Base-by-base conservation (phyloP, 2,113 vertebrate species). In the Sinocyclocheilus grahami region DNA sequence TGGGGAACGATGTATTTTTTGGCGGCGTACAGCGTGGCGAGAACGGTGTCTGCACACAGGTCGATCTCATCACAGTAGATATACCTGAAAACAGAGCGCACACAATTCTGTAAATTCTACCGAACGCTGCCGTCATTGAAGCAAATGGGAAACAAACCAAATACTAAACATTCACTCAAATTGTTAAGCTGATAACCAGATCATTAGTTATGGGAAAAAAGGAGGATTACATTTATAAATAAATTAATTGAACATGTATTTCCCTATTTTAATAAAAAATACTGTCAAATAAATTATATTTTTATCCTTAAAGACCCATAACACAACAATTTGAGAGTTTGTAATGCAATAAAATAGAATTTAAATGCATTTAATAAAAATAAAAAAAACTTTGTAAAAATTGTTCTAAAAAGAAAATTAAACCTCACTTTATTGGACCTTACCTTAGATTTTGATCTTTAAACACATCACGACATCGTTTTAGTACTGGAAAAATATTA, bases 1-100 rank as follows among this genome's bases (percentile, higher is more conserved):
- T 99, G 98, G 89, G 98, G 98, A 63, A 99, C 98, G 0, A 99
- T 99, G 93, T 99, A 99, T 83, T 99, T 99, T 91, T 99, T 99
- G 90, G 98, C 97, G 22, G 98, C 98, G 55, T 99, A 99, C n/a
- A 99, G 96, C 4, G 97, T 99, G 83, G 98, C 98, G 88, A 99
- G 94, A 10, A 99, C 98, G 0, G 97, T 99, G 92, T 99, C 98
- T 0, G 98, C 97, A 4, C 97, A 97, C 92, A 99, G 91, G 91
- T 99, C 97, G 37, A 99, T 99, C 93, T 99, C 98, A 11, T 99
- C 98, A 7, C 98, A 99, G 92, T 99, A 99, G 90, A 99, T 98
- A 79, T 99, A 99, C 92, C 98, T 99, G 94, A 92, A 63, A 51
- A 39, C 5, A 75, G 58, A 69, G 5, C 39, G 39, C 39, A 42